Evolutionary conservation across 2,113 vertebrate species (phyloP).

Genomic region (Bambusicola thoracicus): DNA sequence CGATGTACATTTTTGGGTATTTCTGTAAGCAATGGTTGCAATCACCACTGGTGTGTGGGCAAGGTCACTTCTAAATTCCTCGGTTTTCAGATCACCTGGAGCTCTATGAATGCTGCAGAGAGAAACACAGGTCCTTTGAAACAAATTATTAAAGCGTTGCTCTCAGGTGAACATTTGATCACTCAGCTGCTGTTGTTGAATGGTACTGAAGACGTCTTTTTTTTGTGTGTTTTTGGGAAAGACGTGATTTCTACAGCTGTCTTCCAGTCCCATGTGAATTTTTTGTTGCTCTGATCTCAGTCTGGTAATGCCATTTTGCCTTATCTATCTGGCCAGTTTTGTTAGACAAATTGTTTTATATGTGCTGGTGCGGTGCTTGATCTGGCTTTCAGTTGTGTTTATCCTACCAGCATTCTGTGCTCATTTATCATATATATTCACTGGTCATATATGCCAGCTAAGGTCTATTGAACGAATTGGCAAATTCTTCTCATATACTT

Average conservation of each 20-base stretch:
- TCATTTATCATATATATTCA: background rate
- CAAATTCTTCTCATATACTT: background rate
- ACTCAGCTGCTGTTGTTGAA: background rate
- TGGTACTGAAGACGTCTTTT: background rate
- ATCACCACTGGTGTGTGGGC: background rate
- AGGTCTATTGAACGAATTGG: background rate
- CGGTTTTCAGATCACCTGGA: background rate
- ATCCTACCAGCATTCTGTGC: background rate
- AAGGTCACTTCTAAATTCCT: background rate
- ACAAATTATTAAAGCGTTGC: background rate
- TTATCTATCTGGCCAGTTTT: background rate
- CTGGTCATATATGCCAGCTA: background rate
- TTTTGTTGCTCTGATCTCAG: background rate
- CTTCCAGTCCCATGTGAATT: background rate
- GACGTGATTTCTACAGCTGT: background rate
- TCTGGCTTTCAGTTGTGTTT: background rate
- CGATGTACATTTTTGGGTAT: background rate
- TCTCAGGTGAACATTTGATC: background rate
- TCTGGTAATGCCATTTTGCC: background rate
- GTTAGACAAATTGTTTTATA: background rate
- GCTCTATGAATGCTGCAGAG: background rate
- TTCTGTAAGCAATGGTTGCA: background rate
- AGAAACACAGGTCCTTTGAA: background rate
- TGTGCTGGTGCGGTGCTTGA: background rate
- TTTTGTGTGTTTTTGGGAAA: background rate